These are phyloP conservation scores for Synanthedon myopaeformis DNA, from an alignment of 2,888 invertebrate species.

Conservation along the genomic window DNA sequence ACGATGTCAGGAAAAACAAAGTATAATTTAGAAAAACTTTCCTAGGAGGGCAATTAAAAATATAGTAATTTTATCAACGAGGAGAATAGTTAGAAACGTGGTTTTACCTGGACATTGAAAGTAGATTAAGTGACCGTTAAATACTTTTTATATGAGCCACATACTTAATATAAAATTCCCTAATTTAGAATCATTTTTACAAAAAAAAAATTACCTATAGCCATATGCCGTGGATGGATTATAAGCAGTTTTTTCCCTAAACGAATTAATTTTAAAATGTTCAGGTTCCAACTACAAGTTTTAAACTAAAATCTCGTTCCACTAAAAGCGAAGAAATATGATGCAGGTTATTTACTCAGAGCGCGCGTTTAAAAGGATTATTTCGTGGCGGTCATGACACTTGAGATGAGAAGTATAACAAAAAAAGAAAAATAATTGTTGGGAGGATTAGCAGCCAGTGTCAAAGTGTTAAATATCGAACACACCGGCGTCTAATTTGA, in stretches of 20 bases:
- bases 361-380: slow-evolving; percentile 64
- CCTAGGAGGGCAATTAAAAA: too few relatives aligned
- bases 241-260: not conserved
- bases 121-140: too few relatives aligned
- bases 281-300: slow-evolving; percentile 43
- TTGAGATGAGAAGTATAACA: slow-evolving; percentile 38
- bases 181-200: too few relatives aligned
- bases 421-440: slow-evolving; percentile 50
- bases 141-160: too few relatives aligned
- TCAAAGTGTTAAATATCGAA: slow-evolving; percentile 71
- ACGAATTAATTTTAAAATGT: slow-evolving; percentile 7
- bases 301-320: slow-evolving; percentile 24
- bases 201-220: too few relatives aligned
- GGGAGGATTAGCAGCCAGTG: slow-evolving; percentile 65
- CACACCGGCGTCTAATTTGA: slow-evolving; percentile 62
- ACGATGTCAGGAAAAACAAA: too few relatives aligned
- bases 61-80: too few relatives aligned
- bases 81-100: too few relatives aligned
- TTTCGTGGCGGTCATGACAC: slow-evolving; percentile 52
- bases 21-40: too few relatives aligned
- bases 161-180: too few relatives aligned
- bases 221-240: not conserved
- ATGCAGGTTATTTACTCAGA: slow-evolving; percentile 48
- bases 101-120: too few relatives aligned
- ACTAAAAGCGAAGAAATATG: slow-evolving; percentile 42